Evolutionary conservation across 2,113 vertebrate genomes (phyloP).

Genomic region (Tympanuchus pallidicinctus): DNA sequence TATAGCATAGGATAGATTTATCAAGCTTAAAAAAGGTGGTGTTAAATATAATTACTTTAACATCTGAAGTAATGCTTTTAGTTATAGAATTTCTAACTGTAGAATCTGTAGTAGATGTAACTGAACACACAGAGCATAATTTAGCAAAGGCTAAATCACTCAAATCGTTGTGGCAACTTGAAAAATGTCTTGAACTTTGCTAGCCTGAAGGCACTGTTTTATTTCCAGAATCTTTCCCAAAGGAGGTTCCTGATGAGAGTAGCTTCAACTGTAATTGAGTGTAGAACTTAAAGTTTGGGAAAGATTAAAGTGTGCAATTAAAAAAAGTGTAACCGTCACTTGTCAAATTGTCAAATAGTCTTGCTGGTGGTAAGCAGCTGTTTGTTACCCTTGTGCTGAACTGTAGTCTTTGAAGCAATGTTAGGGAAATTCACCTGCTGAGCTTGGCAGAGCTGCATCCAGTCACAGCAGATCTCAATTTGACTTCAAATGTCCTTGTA

Average conservation of each 20-base stretch:
- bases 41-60: background rate
- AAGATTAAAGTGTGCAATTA: slow-evolving; percentile 40
- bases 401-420: background rate
- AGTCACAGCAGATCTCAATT: background rate
- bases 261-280: slow-evolving; percentile 35
- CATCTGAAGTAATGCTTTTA: background rate
- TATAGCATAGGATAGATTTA: background rate
- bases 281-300: background rate
- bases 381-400: background rate
- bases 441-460: background rate
- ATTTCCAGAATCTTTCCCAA: slow-evolving; percentile 13
- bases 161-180: background rate
- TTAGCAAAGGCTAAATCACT: background rate
- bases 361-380: slow-evolving; percentile 33
- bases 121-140: background rate
- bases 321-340: slow-evolving; percentile 7
- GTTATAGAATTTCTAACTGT: background rate
- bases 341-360: slow-evolving; percentile 47
- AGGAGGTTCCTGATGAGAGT: slow-evolving; percentile 25
- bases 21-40: background rate
- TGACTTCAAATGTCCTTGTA: background rate
- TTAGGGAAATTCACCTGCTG: slow-evolving; percentile 20
- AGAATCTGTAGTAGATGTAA: background rate
- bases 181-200: background rate
- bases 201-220: slow-evolving; percentile 14